Conservation (phyloP, 2,888 invertebrate species). For the Marronus borbonicus region DNA sequence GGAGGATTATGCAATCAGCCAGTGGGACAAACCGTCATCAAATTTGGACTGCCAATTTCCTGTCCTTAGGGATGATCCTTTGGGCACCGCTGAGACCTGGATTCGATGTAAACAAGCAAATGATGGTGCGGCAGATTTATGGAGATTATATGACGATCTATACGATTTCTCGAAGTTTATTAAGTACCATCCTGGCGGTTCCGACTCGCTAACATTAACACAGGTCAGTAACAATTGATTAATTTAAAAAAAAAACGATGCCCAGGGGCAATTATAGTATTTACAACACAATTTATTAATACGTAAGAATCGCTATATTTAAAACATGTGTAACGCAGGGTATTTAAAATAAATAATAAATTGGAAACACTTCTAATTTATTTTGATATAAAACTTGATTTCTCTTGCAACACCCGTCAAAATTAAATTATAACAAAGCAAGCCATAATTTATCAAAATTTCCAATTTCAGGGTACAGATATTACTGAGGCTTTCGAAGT, state of each 20-base stretch:
- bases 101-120: conserved; percentile 76
- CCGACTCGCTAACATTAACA: conserved; percentile 81
- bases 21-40: conserved; percentile 51
- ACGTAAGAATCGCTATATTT: too few species aligned
- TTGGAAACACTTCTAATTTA: too few species aligned
- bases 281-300: too few species aligned
- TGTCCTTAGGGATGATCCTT: conserved; percentile 69
- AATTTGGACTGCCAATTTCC: conserved; percentile 68
- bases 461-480: conserved; percentile 77
- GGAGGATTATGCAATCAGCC: not conserved
- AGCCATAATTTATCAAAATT: too few species aligned
- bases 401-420: too few species aligned
- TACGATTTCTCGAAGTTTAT: conserved; percentile 90
- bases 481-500: conserved; percentile 86
- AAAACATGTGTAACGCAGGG: too few species aligned
- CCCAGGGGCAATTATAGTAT: too few species aligned
- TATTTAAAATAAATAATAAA: too few species aligned
- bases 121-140: conserved; percentile 85
- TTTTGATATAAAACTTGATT: too few species aligned
- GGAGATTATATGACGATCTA: conserved; percentile 83
- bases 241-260: too few species aligned
- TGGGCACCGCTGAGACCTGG: conserved; percentile 74
- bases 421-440: too few species aligned
- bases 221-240: conserved; percentile 71
- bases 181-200: conserved; percentile 88